These are phyloP conservation scores for Dioctria rufipes DNA, from an alignment of 2,888 invertebrate genomes.

Conservation along the genomic window DNA sequence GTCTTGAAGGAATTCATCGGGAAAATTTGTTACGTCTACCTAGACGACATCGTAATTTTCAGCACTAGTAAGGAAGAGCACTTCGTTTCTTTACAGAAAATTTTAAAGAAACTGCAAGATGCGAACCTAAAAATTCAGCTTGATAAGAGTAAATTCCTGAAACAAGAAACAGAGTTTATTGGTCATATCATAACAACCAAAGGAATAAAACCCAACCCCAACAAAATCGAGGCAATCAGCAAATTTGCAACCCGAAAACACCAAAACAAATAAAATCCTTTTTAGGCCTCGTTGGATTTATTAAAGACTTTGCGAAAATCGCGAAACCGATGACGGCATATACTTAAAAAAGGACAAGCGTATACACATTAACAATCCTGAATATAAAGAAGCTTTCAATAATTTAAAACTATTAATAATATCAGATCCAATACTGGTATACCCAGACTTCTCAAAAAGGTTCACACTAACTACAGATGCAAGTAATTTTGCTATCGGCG, in stretches of 20 bases:
- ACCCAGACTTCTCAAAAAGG: constrained; percentile 40
- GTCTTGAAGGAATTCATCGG: not conserved
- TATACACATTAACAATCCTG: constrained; percentile 29
- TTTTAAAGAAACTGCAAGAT: constrained; percentile 55
- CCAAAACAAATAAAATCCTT: no score
- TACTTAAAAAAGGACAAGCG: constrained; percentile 52
- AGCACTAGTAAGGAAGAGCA: constrained; percentile 31
- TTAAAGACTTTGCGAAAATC: constrained; percentile 43
- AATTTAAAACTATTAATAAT: constrained; percentile 22
- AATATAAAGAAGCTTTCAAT: constrained; percentile 23
- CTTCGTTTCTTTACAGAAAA: constrained; percentile 52
- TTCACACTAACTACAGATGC: constrained; percentile 20
- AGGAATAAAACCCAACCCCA: no score
- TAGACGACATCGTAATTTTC: not conserved
- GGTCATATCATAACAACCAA: constrained; percentile 18
- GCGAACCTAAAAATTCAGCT: constrained; percentile 56
- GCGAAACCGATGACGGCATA: constrained; percentile 34
- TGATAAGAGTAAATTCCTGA: no score
- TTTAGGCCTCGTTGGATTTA: not conserved
- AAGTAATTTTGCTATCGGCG: constrained; percentile 6
- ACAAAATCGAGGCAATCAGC: constrained; percentile 27
- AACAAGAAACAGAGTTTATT: not conserved
- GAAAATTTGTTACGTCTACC: not conserved
- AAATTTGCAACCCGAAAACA: constrained; percentile 57
- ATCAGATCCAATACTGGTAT: constrained; percentile 21